Evolutionary conservation across 2,113 vertebrate species (phyloP).

Genomic region (Hylia prasina): DNA sequence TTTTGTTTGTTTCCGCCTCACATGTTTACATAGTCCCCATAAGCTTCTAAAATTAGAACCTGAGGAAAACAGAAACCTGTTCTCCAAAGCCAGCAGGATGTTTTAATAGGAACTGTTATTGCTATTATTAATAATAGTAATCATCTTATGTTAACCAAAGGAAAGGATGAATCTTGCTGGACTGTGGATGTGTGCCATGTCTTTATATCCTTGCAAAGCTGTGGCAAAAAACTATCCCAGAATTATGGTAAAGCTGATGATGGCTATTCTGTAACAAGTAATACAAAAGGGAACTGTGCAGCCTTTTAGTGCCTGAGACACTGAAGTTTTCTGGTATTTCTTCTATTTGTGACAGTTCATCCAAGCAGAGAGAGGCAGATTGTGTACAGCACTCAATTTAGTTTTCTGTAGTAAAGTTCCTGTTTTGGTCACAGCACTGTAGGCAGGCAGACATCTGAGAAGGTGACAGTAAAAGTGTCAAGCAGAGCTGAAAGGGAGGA

Average conservation of each 20-base stretch:
- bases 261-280: background rate
- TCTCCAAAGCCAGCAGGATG: background rate
- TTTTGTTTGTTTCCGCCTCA: background rate
- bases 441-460: background rate
- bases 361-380: background rate
- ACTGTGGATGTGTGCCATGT: background rate
- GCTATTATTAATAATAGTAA: constrained; percentile 18
- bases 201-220: background rate
- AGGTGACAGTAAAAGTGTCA: background rate
- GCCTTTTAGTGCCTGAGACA: background rate
- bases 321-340: background rate
- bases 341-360: background rate
- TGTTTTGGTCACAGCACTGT: background rate
- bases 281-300: background rate
- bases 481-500: background rate
- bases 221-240: background rate
- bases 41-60: constrained; percentile 27
- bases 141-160: background rate
- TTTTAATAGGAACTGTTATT: background rate
- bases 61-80: background rate
- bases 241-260: background rate
- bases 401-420: background rate
- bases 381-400: rapidly evolving
- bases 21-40: background rate
- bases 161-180: background rate